Conservation (phyloP, 1,140 invertebrate species). For the Bombus vancouverensis region DNA sequence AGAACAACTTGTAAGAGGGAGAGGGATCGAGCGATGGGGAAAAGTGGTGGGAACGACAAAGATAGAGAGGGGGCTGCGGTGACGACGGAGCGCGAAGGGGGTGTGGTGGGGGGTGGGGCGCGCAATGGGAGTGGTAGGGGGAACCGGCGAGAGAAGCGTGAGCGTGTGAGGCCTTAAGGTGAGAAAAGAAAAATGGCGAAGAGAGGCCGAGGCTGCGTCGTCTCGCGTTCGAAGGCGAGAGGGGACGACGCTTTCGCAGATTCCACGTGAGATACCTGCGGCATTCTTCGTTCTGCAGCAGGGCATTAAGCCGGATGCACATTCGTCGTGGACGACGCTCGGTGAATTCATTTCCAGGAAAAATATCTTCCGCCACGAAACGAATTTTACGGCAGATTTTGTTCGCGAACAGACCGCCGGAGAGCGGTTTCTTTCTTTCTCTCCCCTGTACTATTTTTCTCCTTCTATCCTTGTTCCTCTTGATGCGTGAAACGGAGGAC, state of each 20-base stretch:
- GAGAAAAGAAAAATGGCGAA: conserved; percentile 69
- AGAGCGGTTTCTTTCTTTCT: not conserved
- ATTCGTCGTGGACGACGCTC: conserved; percentile 67
- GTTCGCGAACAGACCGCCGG: conserved; percentile 41
- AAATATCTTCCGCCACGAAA: conserved; percentile 66
- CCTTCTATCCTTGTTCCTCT: no score
- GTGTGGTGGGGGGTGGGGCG: not conserved
- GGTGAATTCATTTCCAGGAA: conserved; percentile 66
- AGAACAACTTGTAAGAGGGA: not conserved
- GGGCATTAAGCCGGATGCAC: conserved; percentile 70
- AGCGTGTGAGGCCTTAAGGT: conserved; percentile 50
- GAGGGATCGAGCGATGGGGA: not conserved
- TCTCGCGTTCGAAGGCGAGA: conserved; percentile 52
- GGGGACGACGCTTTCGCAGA: conserved; percentile 65
- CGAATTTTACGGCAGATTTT: conserved; percentile 67
- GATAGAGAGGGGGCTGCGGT: not conserved
- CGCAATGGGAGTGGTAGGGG: not conserved
- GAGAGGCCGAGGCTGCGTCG: conserved; percentile 35
- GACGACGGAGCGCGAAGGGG: not conserved
- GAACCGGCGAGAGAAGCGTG: not conserved
- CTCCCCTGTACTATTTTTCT: not conserved
- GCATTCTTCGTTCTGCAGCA: conserved; percentile 64
- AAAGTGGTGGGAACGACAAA: not conserved
- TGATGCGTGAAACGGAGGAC: not conserved
- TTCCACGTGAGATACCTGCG: conserved; percentile 70